These are phyloP conservation scores for Zaprionus ornatus DNA, from an alignment of 1,140 invertebrate genomes.

Conservation along the genomic window DNA sequence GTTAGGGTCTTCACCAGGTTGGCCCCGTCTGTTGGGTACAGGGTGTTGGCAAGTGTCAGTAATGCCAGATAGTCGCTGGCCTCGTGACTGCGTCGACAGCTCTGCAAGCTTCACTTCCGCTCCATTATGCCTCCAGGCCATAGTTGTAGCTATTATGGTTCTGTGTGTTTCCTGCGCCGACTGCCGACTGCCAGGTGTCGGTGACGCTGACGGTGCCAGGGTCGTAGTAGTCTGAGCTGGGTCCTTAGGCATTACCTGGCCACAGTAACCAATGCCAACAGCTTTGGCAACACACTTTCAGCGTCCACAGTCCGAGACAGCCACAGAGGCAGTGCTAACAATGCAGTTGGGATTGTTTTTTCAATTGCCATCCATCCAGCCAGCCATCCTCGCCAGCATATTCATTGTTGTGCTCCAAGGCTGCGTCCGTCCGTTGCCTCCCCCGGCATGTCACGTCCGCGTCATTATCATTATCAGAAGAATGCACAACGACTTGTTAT, in stretches of 20 bases:
- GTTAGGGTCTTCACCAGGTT: too few species aligned
- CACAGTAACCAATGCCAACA: conserved; percentile 15
- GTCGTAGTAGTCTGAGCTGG: too few species aligned
- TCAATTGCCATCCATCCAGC: conserved; percentile 6
- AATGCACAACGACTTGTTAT: conserved; percentile 25
- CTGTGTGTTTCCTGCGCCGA: conserved; percentile 40
- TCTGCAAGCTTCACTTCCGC: conserved; percentile 37
- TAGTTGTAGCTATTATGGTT: conserved; percentile 42
- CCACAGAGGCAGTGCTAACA: conserved; percentile 9
- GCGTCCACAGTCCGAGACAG: neutral
- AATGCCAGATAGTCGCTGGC: conserved; percentile 28
- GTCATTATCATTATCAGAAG: conserved; percentile 37
- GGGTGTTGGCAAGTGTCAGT: conserved; percentile 9
- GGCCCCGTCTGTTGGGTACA: neutral
- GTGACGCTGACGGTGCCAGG: neutral
- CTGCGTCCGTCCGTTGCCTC: neutral
- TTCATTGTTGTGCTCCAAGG: conserved; percentile 30
- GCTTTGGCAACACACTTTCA: neutral
- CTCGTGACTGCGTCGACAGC: conserved; percentile 33
- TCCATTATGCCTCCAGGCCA: conserved; percentile 31
- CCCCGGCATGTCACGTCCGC: conserved; percentile 23
- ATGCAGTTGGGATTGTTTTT: conserved; percentile 30
- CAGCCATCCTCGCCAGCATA: neutral
- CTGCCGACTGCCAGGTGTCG: neutral
- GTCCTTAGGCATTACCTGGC: conserved; percentile 29